Percentiles rank a stretch among this genome's conserved stretches.
Conservation (phyloP, 2,797 vertebrate genomes). For the Heteromormyrus szaboi region DNA sequence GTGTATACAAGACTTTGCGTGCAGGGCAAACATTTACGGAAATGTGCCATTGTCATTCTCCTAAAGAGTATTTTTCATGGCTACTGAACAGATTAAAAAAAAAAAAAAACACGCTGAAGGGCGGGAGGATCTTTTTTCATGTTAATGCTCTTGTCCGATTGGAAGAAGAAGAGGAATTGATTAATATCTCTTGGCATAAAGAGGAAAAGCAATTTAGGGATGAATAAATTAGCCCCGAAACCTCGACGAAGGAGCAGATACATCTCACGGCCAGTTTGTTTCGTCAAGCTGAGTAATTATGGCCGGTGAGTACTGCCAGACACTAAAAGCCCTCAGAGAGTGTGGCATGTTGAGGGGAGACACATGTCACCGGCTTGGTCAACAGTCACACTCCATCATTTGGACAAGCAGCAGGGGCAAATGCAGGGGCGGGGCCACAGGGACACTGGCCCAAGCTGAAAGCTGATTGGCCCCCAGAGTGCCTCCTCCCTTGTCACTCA, state of each 20-base stretch:
- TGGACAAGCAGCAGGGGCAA: neutral
- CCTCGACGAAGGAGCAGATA: constrained; percentile 19
- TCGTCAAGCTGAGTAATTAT: constrained; percentile 37
- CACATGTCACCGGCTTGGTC: neutral
- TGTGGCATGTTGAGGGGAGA: neutral
- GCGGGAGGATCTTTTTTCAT: constrained; percentile 20
- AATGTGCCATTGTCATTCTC: neutral
- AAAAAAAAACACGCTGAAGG: constrained; percentile 9
- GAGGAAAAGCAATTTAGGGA: constrained; percentile 41
- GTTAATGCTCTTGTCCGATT: constrained; percentile 27
- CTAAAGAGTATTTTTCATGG: neutral
- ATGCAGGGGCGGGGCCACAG: neutral
- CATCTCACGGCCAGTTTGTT: constrained; percentile 24
- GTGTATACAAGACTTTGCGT: constrained; percentile 3
- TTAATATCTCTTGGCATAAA: constrained; percentile 42
- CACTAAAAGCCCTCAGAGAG: constrained; percentile 22
- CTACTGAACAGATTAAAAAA: neutral
- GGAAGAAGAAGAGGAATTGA: constrained; percentile 27
- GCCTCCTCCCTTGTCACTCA: neutral
- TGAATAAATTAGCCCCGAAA: constrained; percentile 39
- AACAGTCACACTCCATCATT: neutral
- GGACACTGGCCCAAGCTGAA: neutral
- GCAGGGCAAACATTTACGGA: neutral
- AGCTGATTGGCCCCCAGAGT: neutral
- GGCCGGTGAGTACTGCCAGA: constrained; percentile 31